phyloP scores from a whole-genome alignment of 1,140 invertebrate genomes.

The Trichonephila clavata region DNA sequence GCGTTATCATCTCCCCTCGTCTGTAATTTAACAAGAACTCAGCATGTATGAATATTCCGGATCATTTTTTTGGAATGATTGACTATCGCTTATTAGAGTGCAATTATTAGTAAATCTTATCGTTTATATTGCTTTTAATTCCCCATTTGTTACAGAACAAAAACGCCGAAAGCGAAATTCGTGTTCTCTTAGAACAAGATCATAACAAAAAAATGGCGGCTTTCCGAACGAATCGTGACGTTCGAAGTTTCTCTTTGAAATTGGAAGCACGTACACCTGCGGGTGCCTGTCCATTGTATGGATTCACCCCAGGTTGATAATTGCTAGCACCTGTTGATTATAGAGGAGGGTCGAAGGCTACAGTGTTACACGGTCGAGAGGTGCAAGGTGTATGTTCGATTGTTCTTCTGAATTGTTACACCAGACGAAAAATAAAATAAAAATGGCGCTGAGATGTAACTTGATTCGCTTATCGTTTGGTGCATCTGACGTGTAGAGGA shows the following conservation, averaged over 20 bases:
- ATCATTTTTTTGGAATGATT: background rate
- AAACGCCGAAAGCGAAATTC: background rate
- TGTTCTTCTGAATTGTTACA: conserved; percentile 45
- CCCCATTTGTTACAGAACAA: background rate
- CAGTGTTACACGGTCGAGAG: conserved; percentile 24
- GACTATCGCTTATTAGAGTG: background rate
- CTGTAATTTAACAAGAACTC: background rate
- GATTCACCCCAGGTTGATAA: conserved; percentile 46
- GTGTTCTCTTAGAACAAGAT: conserved; percentile 12
- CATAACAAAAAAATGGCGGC: background rate
- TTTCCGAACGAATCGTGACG: conserved; percentile 32
- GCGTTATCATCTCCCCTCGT: background rate
- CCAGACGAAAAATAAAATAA: conserved; percentile 15
- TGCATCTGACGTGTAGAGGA: conserved; percentile 36
- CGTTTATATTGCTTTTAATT: conserved; percentile 16
- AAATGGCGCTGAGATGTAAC: background rate
- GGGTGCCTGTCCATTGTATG: conserved; percentile 55
- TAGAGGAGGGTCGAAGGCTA: conserved; percentile 40
- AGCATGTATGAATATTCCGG: conserved; percentile 10
- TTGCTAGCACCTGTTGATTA: conserved; percentile 68
- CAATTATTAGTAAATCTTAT: background rate
- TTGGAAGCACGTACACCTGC: conserved; percentile 53
- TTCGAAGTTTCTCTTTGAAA: conserved; percentile 31
- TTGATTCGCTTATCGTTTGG: conserved; percentile 46
- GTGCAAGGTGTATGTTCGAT: conserved; percentile 51